Base-by-base conservation (phyloP, 1,140 invertebrate species). In the Zaprionus kolodkinae region DNA sequence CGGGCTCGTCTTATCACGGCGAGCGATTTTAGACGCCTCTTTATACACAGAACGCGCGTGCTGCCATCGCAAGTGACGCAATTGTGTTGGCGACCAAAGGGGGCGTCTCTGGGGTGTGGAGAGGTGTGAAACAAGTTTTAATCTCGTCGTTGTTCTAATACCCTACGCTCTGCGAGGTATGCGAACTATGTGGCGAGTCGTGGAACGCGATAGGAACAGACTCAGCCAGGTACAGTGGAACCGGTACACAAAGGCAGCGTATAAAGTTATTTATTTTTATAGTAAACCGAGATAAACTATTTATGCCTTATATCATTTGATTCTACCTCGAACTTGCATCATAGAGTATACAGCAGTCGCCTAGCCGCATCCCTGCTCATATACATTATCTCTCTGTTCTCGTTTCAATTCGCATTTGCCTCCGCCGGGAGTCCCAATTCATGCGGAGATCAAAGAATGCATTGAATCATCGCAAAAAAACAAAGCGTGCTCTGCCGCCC, bases 51-150 rank as follows among this genome's bases (percentile, higher is more conserved):
- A 52, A 54, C 12, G 48, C n/a, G 21, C 40, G 56, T 45, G 25
- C 59, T 48, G 7, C 27, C 25, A 30, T 43, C 38, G 12, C 40
- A 35, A 48, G 30, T 48, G 43, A 72, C 61, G 69, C 62, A 52
- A 56, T 40, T 60, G 57, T 13, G 48, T 12, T 27, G 5, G 15
- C 4, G 21, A 35, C 21, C 9, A 43, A 6, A 45, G 10, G 10
- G 33, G 43, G 15, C 9, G 21, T 12, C 33, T 3, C 15, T 25
- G 21, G 6, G 27, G n/a, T 21, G 21, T 21, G 52, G 15, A 27
- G 15, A 27, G 61, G 52, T n/a, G 27, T 25, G 33, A 72, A 72
- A 72, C 69, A 72, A 57, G 69, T 72, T 72, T 66, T 64, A 72
- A 72, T 66, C 69, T 36, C 48, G 50, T 30, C 33, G 45, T 0